These are phyloP conservation scores for Delichon dasypus DNA, from an alignment of 2,797 vertebrate genomes.

Conservation along the genomic window DNA sequence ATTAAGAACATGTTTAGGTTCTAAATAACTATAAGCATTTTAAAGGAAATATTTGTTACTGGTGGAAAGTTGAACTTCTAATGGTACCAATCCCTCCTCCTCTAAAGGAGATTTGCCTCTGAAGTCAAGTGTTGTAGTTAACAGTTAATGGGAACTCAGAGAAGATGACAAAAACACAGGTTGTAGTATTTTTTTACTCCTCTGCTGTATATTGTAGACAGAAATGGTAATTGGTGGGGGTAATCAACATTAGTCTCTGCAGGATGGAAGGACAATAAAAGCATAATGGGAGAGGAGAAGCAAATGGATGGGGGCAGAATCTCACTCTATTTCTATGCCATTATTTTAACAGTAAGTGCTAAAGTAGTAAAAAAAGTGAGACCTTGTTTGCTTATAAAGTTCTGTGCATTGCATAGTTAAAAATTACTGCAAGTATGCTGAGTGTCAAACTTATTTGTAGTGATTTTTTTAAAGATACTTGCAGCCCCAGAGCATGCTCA, in stretches of 20 bases:
- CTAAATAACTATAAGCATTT: neutral
- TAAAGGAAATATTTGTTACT: neutral
- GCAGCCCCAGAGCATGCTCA: neutral
- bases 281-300: neutral
- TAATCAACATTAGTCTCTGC: neutral
- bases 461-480: neutral
- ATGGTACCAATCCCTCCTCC: neutral
- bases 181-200: neutral
- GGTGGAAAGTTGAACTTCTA: neutral
- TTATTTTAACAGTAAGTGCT: neutral
- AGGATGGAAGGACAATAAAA: neutral
- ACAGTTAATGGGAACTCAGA: neutral
- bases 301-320: neutral
- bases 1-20: neutral
- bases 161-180: neutral
- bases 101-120: neutral
- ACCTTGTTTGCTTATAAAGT: neutral
- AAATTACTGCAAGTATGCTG: neutral
- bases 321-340: neutral
- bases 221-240: neutral
- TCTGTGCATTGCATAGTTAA: neutral
- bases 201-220: neutral
- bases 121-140: neutral
- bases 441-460: neutral
- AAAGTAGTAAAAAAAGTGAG: neutral